Evolutionary conservation across 2,888 invertebrate genomes (phyloP), one percentile per base, ranked within the genome.

Genomic region (Agrotis clavis): DNA sequence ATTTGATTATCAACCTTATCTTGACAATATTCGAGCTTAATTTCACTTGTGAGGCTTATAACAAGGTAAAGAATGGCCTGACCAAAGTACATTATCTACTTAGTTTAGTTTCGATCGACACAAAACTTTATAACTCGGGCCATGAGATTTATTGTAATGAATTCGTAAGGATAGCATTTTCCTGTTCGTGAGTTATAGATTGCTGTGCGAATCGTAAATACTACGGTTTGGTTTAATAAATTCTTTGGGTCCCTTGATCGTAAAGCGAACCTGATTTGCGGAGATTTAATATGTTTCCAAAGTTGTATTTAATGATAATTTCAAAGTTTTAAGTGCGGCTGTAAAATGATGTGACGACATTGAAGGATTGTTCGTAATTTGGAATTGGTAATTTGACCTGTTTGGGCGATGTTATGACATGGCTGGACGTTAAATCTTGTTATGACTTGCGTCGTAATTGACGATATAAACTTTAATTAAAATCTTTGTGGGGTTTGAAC

Each of bases 111-210:
- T 90, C 91, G 90, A 92, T 92, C 91, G 91, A 90, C 87, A 90
- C 90, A 89, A 90, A 94, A 94, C 91, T 94, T 94, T 94, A 94
- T 91, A 94, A 92, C 92, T 93, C 87, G 66, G 84, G 81, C 84
- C 73, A 80, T 82, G 84, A 92, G 92, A 95, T 95, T 94, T 95
- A 95, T 95, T 91, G 90, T 92, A 94, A 93, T 93, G 93, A 94
- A 94, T 93, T 92, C 90, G 91, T 91, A 92, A 90, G 91, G 91
- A 93, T 92, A 92, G 90, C 88, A 89, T 93, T 93, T 92, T 90
- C 90, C 88, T 91, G 90, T 90, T 91, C 91, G 92, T 92, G 92
- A 93, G 91, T 91, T 88, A 90, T 89, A 89, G 87, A 90, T 87
- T 88, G 85, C 83, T 86, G 88, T 89, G 87, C 85, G 81, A 89